A percentile compares a stretch with the other conserved stretches of the same genome.
phyloP scores from a whole-genome alignment of 2,797 vertebrate species.

The Gallinago solitaria region DNA sequence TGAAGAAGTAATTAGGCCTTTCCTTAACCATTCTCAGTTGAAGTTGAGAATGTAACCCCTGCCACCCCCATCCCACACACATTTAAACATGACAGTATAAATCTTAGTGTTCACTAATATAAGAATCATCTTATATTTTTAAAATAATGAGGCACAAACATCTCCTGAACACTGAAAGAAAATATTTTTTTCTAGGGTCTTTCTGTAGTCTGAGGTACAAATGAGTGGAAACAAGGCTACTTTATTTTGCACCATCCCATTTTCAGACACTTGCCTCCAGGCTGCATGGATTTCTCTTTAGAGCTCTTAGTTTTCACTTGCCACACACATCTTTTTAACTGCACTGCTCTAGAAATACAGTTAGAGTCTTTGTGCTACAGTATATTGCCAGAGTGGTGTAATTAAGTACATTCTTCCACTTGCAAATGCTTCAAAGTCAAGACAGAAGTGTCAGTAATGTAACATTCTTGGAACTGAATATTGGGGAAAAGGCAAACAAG shows the following conservation, averaged over 20 bases:
- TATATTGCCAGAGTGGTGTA: not conserved
- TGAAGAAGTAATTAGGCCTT: not conserved
- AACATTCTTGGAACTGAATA: not conserved
- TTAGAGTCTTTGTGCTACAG: not conserved
- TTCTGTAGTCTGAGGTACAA: not conserved
- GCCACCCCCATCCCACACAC: not conserved
- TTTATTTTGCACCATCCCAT: not conserved
- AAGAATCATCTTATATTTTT: not conserved
- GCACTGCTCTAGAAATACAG: not conserved
- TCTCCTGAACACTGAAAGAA: not conserved
- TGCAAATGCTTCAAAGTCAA: not conserved
- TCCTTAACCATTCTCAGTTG: not conserved
- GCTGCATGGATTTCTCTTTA: not conserved
- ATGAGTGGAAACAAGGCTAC: not conserved
- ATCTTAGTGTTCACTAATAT: not conserved
- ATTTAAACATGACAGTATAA: not conserved
- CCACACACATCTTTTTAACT: not conserved
- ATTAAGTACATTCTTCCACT: not conserved
- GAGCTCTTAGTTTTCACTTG: not conserved
- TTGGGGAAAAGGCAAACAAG: not conserved
- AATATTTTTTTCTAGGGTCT: not conserved
- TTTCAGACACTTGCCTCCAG: not conserved
- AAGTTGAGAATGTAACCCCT: not conserved
- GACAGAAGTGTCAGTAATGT: not conserved
- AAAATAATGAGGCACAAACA: not conserved